A percentile compares a stretch with the other conserved stretches of the same genome.
These are phyloP conservation scores for Syndactyla subalaris DNA, from an alignment of 2,797 vertebrate genomes.

Conservation along the genomic window DNA sequence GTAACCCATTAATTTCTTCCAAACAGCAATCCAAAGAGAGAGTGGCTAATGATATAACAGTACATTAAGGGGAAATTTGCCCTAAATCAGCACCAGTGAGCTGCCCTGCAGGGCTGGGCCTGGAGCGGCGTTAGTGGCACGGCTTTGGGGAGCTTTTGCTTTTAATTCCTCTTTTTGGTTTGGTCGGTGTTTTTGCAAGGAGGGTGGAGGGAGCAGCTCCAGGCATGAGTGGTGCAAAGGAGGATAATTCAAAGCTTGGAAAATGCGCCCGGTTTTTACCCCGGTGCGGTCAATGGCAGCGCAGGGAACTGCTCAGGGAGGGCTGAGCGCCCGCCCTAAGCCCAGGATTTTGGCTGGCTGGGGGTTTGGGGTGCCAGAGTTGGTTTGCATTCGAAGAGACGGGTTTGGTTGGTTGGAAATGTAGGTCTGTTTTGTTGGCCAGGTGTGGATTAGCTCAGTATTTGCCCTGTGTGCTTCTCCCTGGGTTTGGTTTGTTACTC, in stretches of 20 bases:
- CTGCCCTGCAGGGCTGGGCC: constrained; percentile 6
- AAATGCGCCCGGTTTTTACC: not conserved
- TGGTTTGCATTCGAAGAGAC: not conserved
- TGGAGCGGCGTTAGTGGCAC: not conserved
- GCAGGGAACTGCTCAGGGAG: not conserved
- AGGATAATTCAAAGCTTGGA: not conserved
- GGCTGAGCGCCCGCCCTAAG: not conserved
- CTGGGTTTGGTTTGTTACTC: not conserved
- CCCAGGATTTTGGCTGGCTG: not conserved
- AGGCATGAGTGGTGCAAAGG: not conserved
- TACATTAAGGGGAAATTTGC: constrained; percentile 25
- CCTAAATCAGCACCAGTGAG: constrained; percentile 46
- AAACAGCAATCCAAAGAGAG: constrained; percentile 55
- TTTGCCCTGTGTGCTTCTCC: not conserved
- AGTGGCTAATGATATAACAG: constrained; percentile 58
- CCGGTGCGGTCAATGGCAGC: too few species aligned
- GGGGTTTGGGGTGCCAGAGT: not conserved
- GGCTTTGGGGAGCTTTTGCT: not conserved
- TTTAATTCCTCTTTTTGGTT: not conserved
- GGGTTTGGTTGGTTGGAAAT: not conserved
- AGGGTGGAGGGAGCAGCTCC: not conserved
- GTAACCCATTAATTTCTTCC: constrained; percentile 71
- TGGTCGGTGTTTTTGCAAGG: not conserved
- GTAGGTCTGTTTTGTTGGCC: not conserved
- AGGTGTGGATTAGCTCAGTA: not conserved